Evolutionary conservation across 2,888 invertebrate genomes (phyloP).

Genomic region (Pachliopta kotzebuea): DNA sequence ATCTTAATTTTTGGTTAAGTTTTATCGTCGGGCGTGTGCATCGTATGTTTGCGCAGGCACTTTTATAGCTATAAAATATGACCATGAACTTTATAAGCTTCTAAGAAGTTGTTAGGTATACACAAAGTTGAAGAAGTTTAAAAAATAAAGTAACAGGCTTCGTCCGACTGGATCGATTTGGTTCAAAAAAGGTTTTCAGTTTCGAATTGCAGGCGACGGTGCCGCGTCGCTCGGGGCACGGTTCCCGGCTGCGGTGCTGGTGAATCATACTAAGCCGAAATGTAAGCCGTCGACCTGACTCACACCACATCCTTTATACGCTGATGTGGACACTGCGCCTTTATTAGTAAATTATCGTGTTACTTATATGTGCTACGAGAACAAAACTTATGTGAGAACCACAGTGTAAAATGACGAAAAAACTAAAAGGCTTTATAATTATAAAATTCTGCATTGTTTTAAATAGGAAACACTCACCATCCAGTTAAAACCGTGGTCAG

Average conservation of each 20-base stretch:
- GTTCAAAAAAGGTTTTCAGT: slow-evolving; percentile 42
- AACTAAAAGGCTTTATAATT: too few relatives aligned
- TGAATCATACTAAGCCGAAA: slow-evolving; percentile 49
- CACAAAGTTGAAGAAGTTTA: slow-evolving; percentile 13
- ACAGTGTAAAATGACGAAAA: too few relatives aligned
- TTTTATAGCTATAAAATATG: slow-evolving; percentile 3
- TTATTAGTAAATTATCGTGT: slow-evolving; percentile 21
- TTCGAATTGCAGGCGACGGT: slow-evolving; percentile 57
- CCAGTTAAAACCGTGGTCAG: too few relatives aligned
- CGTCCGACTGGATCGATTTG: slow-evolving; percentile 38
- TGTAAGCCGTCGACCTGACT: slow-evolving; percentile 37
- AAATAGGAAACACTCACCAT: too few relatives aligned
- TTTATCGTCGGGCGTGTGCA: neutral
- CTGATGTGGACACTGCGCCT: slow-evolving; percentile 12
- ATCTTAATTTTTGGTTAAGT: neutral
- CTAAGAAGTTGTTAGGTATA: slow-evolving; percentile 16
- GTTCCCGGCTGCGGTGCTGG: slow-evolving; percentile 37
- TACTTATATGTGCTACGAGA: neutral
- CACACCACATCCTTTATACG: slow-evolving; percentile 32
- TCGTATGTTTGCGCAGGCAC: neutral
- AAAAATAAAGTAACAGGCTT: slow-evolving; percentile 26
- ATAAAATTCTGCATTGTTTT: too few relatives aligned
- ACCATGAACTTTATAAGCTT: slow-evolving; percentile 4
- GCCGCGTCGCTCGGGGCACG: slow-evolving; percentile 59
- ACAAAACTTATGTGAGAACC: slow-evolving; percentile 15